A percentile compares a stretch with the other conserved stretches of the same genome.
These are phyloP conservation scores for Heliconius sara DNA, from an alignment of 2,888 invertebrate genomes.

Conservation along the genomic window DNA sequence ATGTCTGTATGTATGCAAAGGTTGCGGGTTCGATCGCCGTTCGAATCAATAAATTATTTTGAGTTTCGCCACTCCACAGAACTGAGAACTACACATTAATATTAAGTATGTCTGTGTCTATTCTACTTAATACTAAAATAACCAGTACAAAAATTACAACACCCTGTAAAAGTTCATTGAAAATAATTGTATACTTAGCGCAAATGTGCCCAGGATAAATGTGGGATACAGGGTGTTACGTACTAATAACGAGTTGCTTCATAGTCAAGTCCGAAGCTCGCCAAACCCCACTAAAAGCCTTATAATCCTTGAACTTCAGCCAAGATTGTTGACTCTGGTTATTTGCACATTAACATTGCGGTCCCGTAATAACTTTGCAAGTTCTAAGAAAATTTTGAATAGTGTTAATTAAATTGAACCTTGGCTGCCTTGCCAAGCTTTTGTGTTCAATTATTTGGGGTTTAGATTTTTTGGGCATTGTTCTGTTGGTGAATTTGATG, in stretches of 20 bases:
- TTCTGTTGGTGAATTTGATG: neutral
- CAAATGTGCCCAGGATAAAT: slow-evolving; percentile 20
- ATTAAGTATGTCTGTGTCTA: too few relatives aligned
- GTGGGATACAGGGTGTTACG: slow-evolving; percentile 39
- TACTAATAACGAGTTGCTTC: slow-evolving; percentile 42
- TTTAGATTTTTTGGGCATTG: neutral
- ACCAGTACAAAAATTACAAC: neutral
- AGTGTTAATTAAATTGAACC: slow-evolving; percentile 42
- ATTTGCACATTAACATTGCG: slow-evolving; percentile 47
- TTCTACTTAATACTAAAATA: too few relatives aligned
- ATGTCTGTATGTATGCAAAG: too few relatives aligned
- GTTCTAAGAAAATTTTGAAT: slow-evolving; percentile 37
- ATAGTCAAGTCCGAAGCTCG: slow-evolving; percentile 35
- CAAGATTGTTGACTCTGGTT: slow-evolving; percentile 46
- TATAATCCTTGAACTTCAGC: slow-evolving; percentile 48
- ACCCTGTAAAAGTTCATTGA: neutral
- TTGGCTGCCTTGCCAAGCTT: slow-evolving; percentile 7
- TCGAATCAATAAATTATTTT: too few relatives aligned
- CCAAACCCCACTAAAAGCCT: slow-evolving; percentile 44
- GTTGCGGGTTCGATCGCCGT: too few relatives aligned
- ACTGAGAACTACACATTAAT: too few relatives aligned
- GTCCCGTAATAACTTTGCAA: slow-evolving; percentile 44
- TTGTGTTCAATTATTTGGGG: neutral
- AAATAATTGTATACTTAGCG: neutral
- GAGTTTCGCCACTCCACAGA: too few relatives aligned